Base-by-base conservation (phyloP, 1,140 invertebrate genomes). In the Drosophila tani region DNA sequence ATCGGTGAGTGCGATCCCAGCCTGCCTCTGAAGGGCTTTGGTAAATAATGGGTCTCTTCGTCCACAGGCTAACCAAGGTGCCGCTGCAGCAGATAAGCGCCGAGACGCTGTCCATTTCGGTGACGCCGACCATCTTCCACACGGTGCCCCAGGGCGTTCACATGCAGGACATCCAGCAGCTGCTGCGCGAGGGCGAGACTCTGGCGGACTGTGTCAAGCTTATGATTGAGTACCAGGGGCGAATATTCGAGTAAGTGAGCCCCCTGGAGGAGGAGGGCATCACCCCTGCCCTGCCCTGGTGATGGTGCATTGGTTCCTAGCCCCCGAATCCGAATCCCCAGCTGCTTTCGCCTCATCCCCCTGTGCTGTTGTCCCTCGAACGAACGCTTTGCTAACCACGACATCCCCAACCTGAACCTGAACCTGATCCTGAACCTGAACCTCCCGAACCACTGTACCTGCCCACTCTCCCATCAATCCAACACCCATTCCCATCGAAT, bases 161-260 rank as follows among this genome's bases (percentile, higher is more conserved):
- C 32, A 70, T 82, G 35, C 82, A 91, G 38, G 91, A 92, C 21
- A 81, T 92, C 7, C 85, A 91, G 64, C 57, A 63, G 7, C 57
- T 92, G 27, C 40, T 92, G n/a, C 80, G 79, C 35, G 91, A 92
- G 47, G 82, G 83, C 35, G 91, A 92, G 65, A 81, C 79, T 1
- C 59, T 92, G 45, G 77, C 91, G 2, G 91, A 92, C 66, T 92
- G 91, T 41, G 91, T 92, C n/a, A 78, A 81, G 53, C 71, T 92
- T 19, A 92, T 92, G 91, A 92, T 92, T 45, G 91, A 92, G 77
- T 91, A 92, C 73, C 83, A 92, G 38, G 58, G 41, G n/a, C 83
- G 90, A 17, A 91, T 92, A 74, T 92, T 92, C 73, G 88, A 92
- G 91, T 92, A 88, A 92, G 91, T 92, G 70, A 35, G 45, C 58